Evolutionary conservation across 2,888 invertebrate species (phyloP), one percentile per base, ranked within the genome.

Genomic region (Peribatodes rhomboidaria): DNA sequence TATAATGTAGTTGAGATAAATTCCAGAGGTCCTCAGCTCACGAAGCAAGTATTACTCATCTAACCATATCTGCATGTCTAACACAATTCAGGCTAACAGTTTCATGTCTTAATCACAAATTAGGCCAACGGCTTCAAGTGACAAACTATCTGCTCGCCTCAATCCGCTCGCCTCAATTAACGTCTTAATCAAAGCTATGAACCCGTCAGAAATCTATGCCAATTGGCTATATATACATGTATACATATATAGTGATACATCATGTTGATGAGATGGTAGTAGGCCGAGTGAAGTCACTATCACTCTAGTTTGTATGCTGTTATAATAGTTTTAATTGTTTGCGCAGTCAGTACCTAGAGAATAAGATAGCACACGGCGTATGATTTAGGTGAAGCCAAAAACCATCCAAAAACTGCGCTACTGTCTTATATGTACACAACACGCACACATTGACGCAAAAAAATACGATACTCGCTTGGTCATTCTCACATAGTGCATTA

Each of bases 121-220:
- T 14, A 49, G 55, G 41, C 27, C 41, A 56, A 50, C 49, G 22
- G 41, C 16, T 3, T 39, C 47, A 16, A 49, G 35, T 42, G 42
- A 56, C 49, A 60, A 52, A 42, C 22, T 33, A 55, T 61, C 41
- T 27, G 18, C 47, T 41, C 42, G 39, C 16, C 50, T 50, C 61
- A 49, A 55, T 56, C 50, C 55, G 35, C 20, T 50, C 16, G 42
- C 9, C 41, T 13, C n/a, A 49, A 49, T 56, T 42, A 50, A 61
- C 27, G 50, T 50, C 49, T 57, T 57, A 65, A 65, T 61, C 61
- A 61, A 42, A 61, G 46, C 46, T 18, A 27, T 56, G 49, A 61
- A 50, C 16, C 33, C 56, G 61, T 61, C 56, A 50, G 22, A 47
- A 56, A 56, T 61, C 61, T 61, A 56, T 22, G 56, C 42, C 55